Conservation (phyloP, 2,797 vertebrate genomes). For the Erethizon dorsatum region DNA sequence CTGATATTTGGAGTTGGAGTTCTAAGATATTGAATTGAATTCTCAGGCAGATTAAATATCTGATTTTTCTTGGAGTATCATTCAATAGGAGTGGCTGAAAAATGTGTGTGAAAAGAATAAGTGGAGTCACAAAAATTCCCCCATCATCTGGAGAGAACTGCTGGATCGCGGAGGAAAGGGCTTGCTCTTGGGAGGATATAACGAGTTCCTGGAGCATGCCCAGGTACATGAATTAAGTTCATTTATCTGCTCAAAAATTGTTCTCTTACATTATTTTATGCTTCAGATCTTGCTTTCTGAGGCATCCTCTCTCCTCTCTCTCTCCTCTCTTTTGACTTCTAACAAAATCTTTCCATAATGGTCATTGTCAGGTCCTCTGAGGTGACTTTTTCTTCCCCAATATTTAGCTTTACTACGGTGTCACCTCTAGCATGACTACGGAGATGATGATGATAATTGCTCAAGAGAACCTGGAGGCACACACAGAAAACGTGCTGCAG, state of each 20-base stretch:
- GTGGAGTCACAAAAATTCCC: slow-evolving; percentile 93
- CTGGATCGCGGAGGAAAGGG: slow-evolving; percentile 94
- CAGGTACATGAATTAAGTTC: slow-evolving; percentile 90
- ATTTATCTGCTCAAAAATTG: slow-evolving; percentile 4
- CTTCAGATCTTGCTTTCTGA: slow-evolving; percentile 46
- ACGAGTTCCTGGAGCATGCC: slow-evolving; percentile 94
- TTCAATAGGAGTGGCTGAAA: slow-evolving; percentile 93
- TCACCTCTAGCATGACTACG: slow-evolving; percentile 91
- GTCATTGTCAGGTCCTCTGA: background rate
- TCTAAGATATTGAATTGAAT: slow-evolving; percentile 16
- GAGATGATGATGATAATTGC: slow-evolving; percentile 92
- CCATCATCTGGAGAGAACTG: slow-evolving; percentile 97
- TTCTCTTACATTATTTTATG: background rate
- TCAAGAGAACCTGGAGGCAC: slow-evolving; percentile 92
- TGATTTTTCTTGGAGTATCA: slow-evolving; percentile 36
- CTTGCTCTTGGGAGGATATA: slow-evolving; percentile 94
- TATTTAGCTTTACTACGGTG: slow-evolving; percentile 93
- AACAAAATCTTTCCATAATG: slow-evolving; percentile 17
- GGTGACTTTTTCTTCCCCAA: slow-evolving; percentile 54
- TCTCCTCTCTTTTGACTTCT: background rate
- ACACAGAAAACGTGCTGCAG: slow-evolving; percentile 85
- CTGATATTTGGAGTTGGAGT: background rate
- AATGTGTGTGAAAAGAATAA: slow-evolving; percentile 91
- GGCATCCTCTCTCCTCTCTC: background rate
- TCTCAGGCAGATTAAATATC: background rate